Percentiles rank a stretch among this genome's conserved stretches.
These are phyloP conservation scores for Subanguina moxae DNA, from an alignment of 1,140 invertebrate genomes.

Conservation along the genomic window DNA sequence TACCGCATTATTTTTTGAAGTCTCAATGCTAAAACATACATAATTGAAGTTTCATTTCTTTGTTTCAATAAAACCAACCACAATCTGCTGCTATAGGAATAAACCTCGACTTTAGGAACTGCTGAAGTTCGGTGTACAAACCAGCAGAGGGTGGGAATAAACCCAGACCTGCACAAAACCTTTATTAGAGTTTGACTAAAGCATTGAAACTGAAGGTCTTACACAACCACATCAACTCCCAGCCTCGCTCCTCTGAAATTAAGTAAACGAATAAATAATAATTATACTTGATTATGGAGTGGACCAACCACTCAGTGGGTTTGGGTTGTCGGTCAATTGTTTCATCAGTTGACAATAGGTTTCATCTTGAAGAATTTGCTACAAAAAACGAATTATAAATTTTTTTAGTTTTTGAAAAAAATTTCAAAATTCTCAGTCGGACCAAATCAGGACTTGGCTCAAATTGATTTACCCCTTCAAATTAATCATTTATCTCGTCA, in stretches of 20 bases:
- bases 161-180: slow-evolving; percentile 66
- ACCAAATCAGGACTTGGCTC: no score
- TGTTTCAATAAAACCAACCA: slow-evolving; percentile 76
- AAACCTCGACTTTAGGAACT: slow-evolving; percentile 84
- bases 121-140: slow-evolving; percentile 80
- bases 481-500: no score
- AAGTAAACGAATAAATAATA: no score
- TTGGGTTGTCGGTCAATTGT: slow-evolving; percentile 90
- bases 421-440: no score
- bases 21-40: neutral
- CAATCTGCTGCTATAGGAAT: slow-evolving; percentile 96
- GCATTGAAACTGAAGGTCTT: slow-evolving; percentile 66
- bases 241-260: slow-evolving; percentile 69
- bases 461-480: no score
- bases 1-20: slow-evolving; percentile 19
- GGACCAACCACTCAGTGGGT: slow-evolving; percentile 83
- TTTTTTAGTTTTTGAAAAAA: no score
- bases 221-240: slow-evolving; percentile 97
- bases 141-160: slow-evolving; percentile 90
- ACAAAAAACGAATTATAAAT: slow-evolving; percentile 31
- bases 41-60: slow-evolving; percentile 75
- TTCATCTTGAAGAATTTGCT: slow-evolving; percentile 90
- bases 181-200: neutral
- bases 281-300: no score
- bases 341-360: slow-evolving; percentile 98